A percentile compares a stretch with the other conserved stretches of the same genome.
Evolutionary conservation across 2,888 invertebrate genomes (phyloP).

Genomic region (Cosmia pyralina): DNA sequence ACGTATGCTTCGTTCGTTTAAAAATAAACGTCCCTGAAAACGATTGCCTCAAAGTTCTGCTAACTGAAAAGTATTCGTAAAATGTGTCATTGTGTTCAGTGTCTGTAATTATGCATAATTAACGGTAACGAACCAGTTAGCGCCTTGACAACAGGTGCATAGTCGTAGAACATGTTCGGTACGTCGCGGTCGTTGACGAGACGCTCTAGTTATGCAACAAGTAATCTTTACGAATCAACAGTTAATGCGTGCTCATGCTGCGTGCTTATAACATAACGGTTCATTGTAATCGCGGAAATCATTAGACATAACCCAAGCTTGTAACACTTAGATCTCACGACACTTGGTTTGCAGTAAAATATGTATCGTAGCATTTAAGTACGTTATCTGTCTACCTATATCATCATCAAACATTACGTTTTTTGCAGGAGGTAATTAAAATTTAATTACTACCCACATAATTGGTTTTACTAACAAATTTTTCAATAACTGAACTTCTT

Average conservation of each 20-base stretch:
- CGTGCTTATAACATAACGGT: constrained; percentile 87
- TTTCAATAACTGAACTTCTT: constrained; percentile 41
- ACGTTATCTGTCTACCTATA: constrained; percentile 26
- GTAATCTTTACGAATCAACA: constrained; percentile 84
- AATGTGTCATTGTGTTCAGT: constrained; percentile 36
- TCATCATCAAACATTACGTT: constrained; percentile 17
- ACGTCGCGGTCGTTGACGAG: constrained; percentile 68
- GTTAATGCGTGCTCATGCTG: constrained; percentile 78
- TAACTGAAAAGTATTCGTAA: constrained; percentile 32
- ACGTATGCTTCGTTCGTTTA: constrained; percentile 27
- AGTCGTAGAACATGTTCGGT: constrained; percentile 83
- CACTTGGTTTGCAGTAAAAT: constrained; percentile 35
- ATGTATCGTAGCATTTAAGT: constrained; percentile 42
- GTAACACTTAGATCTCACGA: constrained; percentile 61
- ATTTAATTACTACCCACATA: constrained; percentile 18
- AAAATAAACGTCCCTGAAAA: constrained; percentile 24
- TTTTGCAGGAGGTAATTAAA: constrained; percentile 44
- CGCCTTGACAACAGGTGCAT: constrained; percentile 79
- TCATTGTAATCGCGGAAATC: constrained; percentile 83
- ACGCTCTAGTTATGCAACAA: constrained; percentile 83
- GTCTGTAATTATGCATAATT: constrained; percentile 61
- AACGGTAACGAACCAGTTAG: constrained; percentile 80
- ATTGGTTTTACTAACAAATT: constrained; percentile 48
- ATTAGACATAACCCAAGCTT: constrained; percentile 66
- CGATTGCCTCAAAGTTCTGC: constrained; percentile 22